Conservation (phyloP, 2,888 invertebrate species). For the Hirudinaria manillensis region DNA sequence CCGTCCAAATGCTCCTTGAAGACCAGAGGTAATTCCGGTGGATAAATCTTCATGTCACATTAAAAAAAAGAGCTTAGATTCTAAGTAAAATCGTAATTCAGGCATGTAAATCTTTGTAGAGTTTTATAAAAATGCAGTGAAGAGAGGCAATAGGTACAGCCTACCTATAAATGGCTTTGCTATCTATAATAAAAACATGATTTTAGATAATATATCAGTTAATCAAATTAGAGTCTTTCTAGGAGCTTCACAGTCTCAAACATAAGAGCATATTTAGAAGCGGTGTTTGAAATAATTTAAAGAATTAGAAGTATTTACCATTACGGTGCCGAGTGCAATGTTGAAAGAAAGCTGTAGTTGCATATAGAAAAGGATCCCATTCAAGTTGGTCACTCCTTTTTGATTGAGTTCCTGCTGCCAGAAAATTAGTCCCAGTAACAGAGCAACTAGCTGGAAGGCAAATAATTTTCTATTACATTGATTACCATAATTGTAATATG, state of each 20-base stretch:
- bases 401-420: constrained; percentile 73
- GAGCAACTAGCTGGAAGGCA: constrained; percentile 72
- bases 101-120: no score
- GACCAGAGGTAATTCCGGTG: constrained; percentile 43
- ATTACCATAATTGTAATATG: no score
- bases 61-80: background rate
- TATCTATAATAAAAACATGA: no score
- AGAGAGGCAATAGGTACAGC: no score
- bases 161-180: no score
- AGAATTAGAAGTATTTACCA: constrained; percentile 60
- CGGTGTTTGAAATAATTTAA: no score
- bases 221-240: no score
- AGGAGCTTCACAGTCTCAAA: no score
- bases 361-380: constrained; percentile 47
- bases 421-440: constrained; percentile 79
- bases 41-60: constrained; percentile 12
- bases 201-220: no score
- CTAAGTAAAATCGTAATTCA: background rate
- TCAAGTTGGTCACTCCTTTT: constrained; percentile 62
- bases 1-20: constrained; percentile 48
- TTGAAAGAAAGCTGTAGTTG: constrained; percentile 66
- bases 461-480: no score
- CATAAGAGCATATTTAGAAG: no score
- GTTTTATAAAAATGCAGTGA: no score
- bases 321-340: constrained; percentile 86